A percentile compares a stretch with the other conserved stretches of the same genome.
Conservation (phyloP, 2,888 invertebrate species). For the Eugnorisma glareosa region DNA sequence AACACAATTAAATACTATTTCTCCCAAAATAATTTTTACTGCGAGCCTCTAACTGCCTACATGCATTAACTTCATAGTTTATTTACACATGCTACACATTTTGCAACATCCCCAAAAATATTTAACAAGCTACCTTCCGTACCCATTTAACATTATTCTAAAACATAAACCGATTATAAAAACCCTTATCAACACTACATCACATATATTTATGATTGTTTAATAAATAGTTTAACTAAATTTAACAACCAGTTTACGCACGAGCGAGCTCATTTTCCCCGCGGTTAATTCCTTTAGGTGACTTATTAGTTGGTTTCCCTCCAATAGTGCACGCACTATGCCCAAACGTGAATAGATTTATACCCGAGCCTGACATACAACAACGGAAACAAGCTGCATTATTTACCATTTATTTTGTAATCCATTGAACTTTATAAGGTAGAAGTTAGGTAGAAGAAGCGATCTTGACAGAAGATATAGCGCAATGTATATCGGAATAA, state of each 20-base stretch:
- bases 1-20: neutral
- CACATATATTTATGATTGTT: conserved; percentile 51
- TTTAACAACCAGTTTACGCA: conserved; percentile 54
- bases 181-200: conserved; percentile 55
- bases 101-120: conserved; percentile 33
- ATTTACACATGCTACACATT: conserved; percentile 17
- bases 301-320: conserved; percentile 67
- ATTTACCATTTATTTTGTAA: conserved; percentile 48
- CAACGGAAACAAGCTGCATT: conserved; percentile 32
- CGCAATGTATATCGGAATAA: conserved; percentile 55
- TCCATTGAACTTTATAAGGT: conserved; percentile 56
- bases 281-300: conserved; percentile 62
- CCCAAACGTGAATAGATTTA: conserved; percentile 71
- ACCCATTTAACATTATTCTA: conserved; percentile 26
- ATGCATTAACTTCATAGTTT: conserved; percentile 5
- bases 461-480: conserved; percentile 32
- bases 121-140: conserved; percentile 16
- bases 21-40: neutral
- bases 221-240: conserved; percentile 59
- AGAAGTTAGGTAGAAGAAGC: conserved; percentile 22
- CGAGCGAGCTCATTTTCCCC: conserved; percentile 50
- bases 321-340: conserved; percentile 69
- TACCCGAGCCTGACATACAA: conserved; percentile 45
- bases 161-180: conserved; percentile 50
- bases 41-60: neutral